Base-by-base conservation (phyloP, 2,113 vertebrate genomes). In the Gambusia holbrooki region DNA sequence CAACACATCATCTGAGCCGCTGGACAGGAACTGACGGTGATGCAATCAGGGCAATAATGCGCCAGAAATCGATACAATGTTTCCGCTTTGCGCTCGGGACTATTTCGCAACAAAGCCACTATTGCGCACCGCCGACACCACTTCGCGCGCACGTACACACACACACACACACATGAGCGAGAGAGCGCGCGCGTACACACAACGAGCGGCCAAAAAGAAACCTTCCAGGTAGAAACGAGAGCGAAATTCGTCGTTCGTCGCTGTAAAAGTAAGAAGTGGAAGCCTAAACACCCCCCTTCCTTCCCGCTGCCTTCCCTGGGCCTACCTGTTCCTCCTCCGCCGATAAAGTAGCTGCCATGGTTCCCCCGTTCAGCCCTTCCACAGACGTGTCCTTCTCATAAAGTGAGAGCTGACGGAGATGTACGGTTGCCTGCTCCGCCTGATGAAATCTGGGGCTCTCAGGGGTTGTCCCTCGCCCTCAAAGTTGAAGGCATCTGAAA, bases 281-380 rank as follows among this genome's bases (percentile, higher is more conserved):
- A 66, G 62, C 15, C 45, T 6, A 30, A 66, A 33, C 37, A 35
- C 6, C 45, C 3, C 5, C 0, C 35, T 37, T 37, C 35, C 35
- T 10, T 37, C 35, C 35, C 35, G 11, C 10, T 37, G 35, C 35
- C 35, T 11, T 37, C 35, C 35, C 8, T 14, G 13, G 92, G 88
- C 92, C 88, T 93, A 95, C 94, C 94, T 94, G 94, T 72, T 95
- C 94, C 75, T 95, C 94, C 74, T 95, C 94, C 72, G 90, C 89
- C 48, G 94, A 92, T 65, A 95, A 79, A 83, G 83, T 87, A 85
- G 93, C 92, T 92, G 94, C 94, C 94, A 95, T 95, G 89, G 76
- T 89, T 81, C 82, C 40, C 40, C 64, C 63, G 77, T 8, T 83
- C 81, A 13, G 79, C 35, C 75, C 67, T 80, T 29, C 62, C 32